Evolutionary conservation across 2,888 invertebrate genomes (phyloP).

Genomic region (Amiota communis): DNA sequence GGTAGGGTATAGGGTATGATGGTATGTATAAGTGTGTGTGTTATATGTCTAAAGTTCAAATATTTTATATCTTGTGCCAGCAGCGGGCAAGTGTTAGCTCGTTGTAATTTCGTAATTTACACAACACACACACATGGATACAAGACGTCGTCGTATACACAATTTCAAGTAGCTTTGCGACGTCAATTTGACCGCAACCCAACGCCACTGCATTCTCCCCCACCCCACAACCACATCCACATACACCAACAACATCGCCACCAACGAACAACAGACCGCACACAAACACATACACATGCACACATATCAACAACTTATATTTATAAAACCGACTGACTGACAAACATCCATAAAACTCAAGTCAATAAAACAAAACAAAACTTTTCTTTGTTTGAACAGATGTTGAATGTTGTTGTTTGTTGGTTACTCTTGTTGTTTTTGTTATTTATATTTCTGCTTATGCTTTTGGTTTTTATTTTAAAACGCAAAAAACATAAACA

Average conservation of each 20-base stretch:
- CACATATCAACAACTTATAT: too few relatives aligned
- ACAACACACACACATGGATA: background rate
- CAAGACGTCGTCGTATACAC: background rate
- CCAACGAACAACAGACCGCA: background rate
- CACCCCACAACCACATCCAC: background rate
- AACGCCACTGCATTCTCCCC: background rate
- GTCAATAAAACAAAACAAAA: slow-evolving; percentile 12
- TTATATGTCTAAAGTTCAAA: too few relatives aligned
- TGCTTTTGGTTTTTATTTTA: background rate
- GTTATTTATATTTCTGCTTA: background rate
- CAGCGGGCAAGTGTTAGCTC: too few relatives aligned
- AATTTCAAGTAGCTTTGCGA: background rate
- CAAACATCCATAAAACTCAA: background rate
- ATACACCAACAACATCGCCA: background rate
- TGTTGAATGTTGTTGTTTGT: background rate
- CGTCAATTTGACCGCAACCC: background rate
- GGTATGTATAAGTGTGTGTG: too few relatives aligned
- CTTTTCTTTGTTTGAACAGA: slow-evolving; percentile 24
- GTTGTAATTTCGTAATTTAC: too few relatives aligned
- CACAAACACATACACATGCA: background rate
- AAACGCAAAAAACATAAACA: slow-evolving; percentile 6
- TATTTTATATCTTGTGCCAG: too few relatives aligned
- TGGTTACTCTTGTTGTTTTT: background rate
- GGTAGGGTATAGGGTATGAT: too few relatives aligned
- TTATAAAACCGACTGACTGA: background rate